A percentile compares a stretch with the other conserved stretches of the same genome.
Conservation (phyloP, 2,888 invertebrate genomes). For the Ceriagrion tenellum region DNA sequence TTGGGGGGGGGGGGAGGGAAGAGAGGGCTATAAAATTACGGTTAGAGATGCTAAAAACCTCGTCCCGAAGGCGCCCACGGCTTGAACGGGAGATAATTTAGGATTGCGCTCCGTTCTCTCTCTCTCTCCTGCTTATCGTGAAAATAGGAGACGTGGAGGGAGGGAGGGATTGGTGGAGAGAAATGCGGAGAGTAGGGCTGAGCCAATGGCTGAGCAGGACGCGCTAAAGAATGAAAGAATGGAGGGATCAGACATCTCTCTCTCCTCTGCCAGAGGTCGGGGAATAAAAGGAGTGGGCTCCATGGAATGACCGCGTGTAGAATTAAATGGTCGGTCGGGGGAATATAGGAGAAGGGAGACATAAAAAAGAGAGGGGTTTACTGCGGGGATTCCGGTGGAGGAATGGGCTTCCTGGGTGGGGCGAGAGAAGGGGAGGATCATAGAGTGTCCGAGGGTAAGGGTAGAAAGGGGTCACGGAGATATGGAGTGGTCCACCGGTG, state of each 20-base stretch:
- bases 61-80: constrained; percentile 23
- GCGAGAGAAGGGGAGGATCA: background rate
- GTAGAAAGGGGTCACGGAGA: background rate
- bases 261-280: background rate
- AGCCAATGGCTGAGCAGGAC: background rate
- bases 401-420: background rate
- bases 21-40: constrained; percentile 48
- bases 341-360: background rate
- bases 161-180: background rate
- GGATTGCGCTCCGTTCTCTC: constrained; percentile 11
- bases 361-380: background rate
- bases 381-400: background rate
- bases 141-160: background rate
- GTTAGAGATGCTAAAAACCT: constrained; percentile 50
- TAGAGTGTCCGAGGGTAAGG: background rate
- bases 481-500: background rate
- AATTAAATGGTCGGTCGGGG: background rate
- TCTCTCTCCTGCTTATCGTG: constrained; percentile 1
- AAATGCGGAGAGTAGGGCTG: background rate
- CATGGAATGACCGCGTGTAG: background rate
- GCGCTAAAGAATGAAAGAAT: background rate
- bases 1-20: background rate
- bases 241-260: background rate
- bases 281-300: background rate
- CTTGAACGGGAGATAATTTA: constrained; percentile 29